Percentiles rank a stretch among this genome's conserved stretches.
Evolutionary conservation across 2,797 vertebrate species (phyloP).

Genomic region (Fratercula arctica): DNA sequence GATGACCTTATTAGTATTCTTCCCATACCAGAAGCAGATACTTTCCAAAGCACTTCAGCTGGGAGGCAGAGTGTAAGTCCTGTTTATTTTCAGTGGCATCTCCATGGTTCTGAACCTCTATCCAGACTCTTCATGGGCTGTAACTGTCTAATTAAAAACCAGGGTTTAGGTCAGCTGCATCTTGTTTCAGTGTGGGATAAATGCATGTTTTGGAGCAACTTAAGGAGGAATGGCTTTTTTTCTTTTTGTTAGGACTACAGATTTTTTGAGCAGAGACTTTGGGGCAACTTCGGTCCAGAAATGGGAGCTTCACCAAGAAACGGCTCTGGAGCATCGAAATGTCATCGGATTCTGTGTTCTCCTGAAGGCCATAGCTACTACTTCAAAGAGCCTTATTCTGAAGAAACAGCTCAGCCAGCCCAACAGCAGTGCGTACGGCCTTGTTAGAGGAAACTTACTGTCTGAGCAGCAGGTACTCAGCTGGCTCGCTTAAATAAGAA

Average conservation of each 20-base stretch:
- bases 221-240: background rate
- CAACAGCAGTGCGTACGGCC: background rate
- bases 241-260: background rate
- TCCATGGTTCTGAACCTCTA: background rate
- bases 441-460: background rate
- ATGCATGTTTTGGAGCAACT: background rate
- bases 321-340: background rate
- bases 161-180: background rate
- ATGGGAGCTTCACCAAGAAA: background rate
- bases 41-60: background rate
- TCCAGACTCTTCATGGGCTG: background rate
- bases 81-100: slow-evolving; percentile 1
- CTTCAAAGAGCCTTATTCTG: background rate
- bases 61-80: background rate
- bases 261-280: background rate
- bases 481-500: background rate
- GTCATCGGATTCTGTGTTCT: background rate
- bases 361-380: background rate
- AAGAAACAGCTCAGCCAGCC: background rate
- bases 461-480: background rate
- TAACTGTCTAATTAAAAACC: slow-evolving; percentile 7
- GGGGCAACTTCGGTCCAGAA: background rate
- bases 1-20: background rate
- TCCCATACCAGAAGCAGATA: background rate
- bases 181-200: background rate